Percentiles rank a stretch among this genome's conserved stretches.
These are phyloP conservation scores for Plusia festucae DNA, from an alignment of 2,888 invertebrate genomes.

Conservation along the genomic window DNA sequence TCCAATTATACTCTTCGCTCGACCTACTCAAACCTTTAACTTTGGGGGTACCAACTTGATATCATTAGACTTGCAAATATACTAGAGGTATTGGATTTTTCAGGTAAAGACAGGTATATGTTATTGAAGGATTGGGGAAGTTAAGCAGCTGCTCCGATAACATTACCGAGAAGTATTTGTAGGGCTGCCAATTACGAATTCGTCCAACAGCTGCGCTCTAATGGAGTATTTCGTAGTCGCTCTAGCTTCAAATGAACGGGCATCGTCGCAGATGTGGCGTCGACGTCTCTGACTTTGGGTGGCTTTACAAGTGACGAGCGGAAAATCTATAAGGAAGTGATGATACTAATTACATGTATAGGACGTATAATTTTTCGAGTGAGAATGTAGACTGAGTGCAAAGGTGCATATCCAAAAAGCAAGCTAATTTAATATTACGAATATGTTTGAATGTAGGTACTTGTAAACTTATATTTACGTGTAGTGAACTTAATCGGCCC, in stretches of 20 bases:
- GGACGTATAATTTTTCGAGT: not conserved
- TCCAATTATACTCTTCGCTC: conserved; percentile 8
- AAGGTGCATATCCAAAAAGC: no score
- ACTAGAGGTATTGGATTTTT: not conserved
- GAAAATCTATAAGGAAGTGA: not conserved
- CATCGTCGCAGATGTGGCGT: conserved; percentile 80
- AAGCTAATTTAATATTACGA: no score
- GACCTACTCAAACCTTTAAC: conserved; percentile 8
- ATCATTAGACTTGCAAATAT: conserved; percentile 17
- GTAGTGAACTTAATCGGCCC: no score
- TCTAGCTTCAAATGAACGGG: conserved; percentile 84
- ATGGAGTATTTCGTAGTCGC: conserved; percentile 84
- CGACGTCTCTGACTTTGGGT: conserved; percentile 39
- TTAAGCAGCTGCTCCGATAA: conserved; percentile 56
- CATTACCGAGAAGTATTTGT: conserved; percentile 74
- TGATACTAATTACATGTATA: not conserved
- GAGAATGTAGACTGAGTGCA: not conserved
- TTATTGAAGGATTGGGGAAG: conserved; percentile 26
- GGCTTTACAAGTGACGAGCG: conserved; percentile 44
- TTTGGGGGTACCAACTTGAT: conserved; percentile 1
- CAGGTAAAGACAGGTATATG: conserved; percentile 7
- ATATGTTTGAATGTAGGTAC: no score
- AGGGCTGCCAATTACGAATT: conserved; percentile 80
- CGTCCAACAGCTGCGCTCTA: conserved; percentile 80
- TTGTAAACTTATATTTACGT: no score